Base-by-base conservation (phyloP, 2,888 invertebrate genomes). In the Ichneumoninae sp. region DNA sequence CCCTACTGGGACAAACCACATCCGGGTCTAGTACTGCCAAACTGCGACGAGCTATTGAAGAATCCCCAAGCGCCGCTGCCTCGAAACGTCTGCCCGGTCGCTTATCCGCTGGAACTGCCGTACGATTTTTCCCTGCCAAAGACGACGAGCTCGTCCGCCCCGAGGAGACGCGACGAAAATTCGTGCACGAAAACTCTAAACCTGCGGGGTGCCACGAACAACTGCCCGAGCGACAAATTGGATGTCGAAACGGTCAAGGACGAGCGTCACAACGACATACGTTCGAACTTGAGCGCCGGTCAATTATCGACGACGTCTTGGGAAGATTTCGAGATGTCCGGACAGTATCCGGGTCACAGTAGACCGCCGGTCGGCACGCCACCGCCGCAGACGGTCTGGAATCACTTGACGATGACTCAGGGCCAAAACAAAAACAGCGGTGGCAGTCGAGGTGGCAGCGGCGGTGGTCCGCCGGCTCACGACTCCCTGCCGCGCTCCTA, bases 301-400 rank as follows among this genome's bases (percentile, higher is more conserved):
- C 70, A 75, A 44, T 70, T 57, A 47, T 76, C 69, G 65, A 86
- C 88, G 80, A 86, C 71, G 81, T 87, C 86, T 82, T 90, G 89
- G 90, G 89, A 89, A 81, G 90, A 88, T 83, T 87, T 87, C 81
- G 85, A 85, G 19, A 93, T 93, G 93, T 93, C 93, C 83, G 93
- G 93, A 33, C 93, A 93, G 87, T 93, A 93, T 89, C 93, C 93
- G 76, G 93, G 93, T 85, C 93, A 93, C 86, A 92, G 93, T 86
- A 90, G 93, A 85, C 93, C 93, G 54, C 93, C 93, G 86, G 93
- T 93, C 81, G 93, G 93, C 85, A 93, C 93, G 68, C 93, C 93
- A 85, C 93, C 93, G 19, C 93, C 93, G 22, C 93, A 93, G 76
- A 91, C 91, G 68, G 93, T 93, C 75, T 93, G 93, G 93, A 93